These are phyloP conservation scores for Ophioninae sp. DNA, from an alignment of 2,888 invertebrate genomes.

Conservation along the genomic window DNA sequence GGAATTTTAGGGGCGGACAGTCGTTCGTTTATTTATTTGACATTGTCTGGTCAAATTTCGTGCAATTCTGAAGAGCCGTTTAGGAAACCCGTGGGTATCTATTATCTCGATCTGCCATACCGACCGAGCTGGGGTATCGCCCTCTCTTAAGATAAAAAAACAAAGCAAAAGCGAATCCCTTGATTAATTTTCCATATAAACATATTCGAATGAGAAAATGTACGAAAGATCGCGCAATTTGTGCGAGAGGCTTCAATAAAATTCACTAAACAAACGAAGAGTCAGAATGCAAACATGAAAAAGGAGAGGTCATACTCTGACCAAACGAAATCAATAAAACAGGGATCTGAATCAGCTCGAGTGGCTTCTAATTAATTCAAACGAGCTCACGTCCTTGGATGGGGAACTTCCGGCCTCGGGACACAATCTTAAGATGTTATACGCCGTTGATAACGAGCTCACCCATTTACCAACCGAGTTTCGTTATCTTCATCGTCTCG, in stretches of 20 bases:
- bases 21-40: too few species aligned
- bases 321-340: conserved; percentile 63
- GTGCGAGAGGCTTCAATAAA: background rate
- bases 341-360: conserved; percentile 87
- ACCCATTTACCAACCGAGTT: conserved; percentile 88
- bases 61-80: too few species aligned
- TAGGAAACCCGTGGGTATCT: too few species aligned
- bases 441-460: conserved; percentile 88
- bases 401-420: conserved; percentile 88
- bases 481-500: conserved; percentile 86
- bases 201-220: too few species aligned
- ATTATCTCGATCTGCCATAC: too few species aligned
- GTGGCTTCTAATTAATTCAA: conserved; percentile 90
- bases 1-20: too few species aligned
- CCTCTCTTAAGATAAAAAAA: too few species aligned
- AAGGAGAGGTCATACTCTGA: background rate
- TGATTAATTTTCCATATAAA: too few species aligned
- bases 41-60: too few species aligned
- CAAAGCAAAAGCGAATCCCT: too few species aligned
- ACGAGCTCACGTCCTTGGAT: conserved; percentile 88
- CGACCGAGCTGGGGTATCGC: too few species aligned
- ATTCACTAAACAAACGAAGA: background rate
- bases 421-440: conserved; percentile 86
- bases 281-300: background rate
- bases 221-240: background rate